Base-by-base conservation (phyloP, 2,888 invertebrate genomes). In the Mythimna ferrago region DNA sequence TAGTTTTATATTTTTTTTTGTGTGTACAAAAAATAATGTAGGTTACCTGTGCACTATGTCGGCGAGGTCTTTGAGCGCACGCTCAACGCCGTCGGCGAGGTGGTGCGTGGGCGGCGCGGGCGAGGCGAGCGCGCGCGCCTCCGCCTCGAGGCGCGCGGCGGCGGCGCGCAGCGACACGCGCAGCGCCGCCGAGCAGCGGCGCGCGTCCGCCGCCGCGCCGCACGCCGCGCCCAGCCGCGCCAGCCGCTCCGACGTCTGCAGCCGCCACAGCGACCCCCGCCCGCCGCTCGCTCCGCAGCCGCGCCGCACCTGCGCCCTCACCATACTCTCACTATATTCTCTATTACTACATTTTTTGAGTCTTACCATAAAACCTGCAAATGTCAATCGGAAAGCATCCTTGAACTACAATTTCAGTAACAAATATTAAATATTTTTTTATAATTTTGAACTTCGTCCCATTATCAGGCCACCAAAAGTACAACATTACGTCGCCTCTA, bases 171-270 rank as follows among this genome's bases (percentile, higher is more conserved):
- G 88, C 64, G 89, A 99, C 98, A 88, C 89, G 83, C 87, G 93
- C 90, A 86, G 90, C 89, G 83, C 92, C 93, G 92, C 98, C 87
- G 99, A 98, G 93, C 99, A 99, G 89, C 99, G 98, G 21, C 97
- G 96, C 75, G 97, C 97, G 86, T 71, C 86, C 41, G 88, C 90
- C 41, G 99, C 99, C 21, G 98, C 98, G 89, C 98, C 98, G 85
- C 98, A 97, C 87, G 98, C 97, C 97, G 94, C 99, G 89, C 98
- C 98, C 87, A 99, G 97, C 83, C 98, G 97, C 85, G 98, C 98
- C 66, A 98, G 90, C 57, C 95, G 93, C 91, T 95, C 96, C 54
- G 95, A 92, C 78, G 95, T 93, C 89, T 94, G 95, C 84, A 95
- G 91, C 53, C 96, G 94, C 96, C 96, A 95, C 71, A 94, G 90